A percentile compares a stretch with the other conserved stretches of the same genome.
Conservation (phyloP, 1,140 invertebrate genomes). For the Battus philenor region DNA sequence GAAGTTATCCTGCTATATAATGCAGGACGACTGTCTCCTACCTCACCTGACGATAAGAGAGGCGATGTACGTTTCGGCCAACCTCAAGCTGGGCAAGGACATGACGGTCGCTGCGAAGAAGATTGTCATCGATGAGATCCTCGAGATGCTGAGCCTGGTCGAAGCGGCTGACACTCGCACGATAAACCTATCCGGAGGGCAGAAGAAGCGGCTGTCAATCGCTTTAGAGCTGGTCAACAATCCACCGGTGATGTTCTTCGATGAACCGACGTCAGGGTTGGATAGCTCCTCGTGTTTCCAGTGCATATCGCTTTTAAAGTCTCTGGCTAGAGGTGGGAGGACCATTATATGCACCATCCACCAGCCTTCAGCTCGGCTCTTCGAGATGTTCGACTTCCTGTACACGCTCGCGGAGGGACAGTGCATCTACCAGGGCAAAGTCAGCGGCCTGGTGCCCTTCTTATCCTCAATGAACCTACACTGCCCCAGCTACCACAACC, state of each 20-base stretch:
- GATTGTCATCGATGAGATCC: conserved; percentile 88
- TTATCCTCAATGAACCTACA: conserved; percentile 87
- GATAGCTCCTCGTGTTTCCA: conserved; percentile 96
- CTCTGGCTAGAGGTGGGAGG: conserved; percentile 85
- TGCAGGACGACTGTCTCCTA: conserved; percentile 95
- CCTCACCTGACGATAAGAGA: conserved; percentile 92
- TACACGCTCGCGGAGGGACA: conserved; percentile 94
- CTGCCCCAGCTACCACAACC: conserved; percentile 96
- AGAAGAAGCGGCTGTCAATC: conserved; percentile 94
- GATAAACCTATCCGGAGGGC: conserved; percentile 91
- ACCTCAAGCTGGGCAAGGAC: conserved; percentile 92
- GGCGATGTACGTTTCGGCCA: conserved; percentile 93
- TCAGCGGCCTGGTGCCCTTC: conserved; percentile 90
- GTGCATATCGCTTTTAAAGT: conserved; percentile 89
- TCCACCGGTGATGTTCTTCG: conserved; percentile 97
- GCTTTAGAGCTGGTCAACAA: conserved; percentile 91
- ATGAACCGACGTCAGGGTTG: conserved; percentile 97
- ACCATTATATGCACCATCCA: conserved; percentile 98
- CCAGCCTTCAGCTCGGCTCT: conserved; percentile 95
- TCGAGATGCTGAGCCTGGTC: conserved; percentile 83
- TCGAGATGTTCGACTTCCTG: conserved; percentile 96
- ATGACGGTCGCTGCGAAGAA: conserved; percentile 85
- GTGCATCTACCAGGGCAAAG: conserved; percentile 92
- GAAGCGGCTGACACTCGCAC: conserved; percentile 89
- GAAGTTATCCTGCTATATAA: conserved; percentile 96